Conservation (phyloP, 2,797 vertebrate genomes). For the Sparidentex hasta region DNA sequence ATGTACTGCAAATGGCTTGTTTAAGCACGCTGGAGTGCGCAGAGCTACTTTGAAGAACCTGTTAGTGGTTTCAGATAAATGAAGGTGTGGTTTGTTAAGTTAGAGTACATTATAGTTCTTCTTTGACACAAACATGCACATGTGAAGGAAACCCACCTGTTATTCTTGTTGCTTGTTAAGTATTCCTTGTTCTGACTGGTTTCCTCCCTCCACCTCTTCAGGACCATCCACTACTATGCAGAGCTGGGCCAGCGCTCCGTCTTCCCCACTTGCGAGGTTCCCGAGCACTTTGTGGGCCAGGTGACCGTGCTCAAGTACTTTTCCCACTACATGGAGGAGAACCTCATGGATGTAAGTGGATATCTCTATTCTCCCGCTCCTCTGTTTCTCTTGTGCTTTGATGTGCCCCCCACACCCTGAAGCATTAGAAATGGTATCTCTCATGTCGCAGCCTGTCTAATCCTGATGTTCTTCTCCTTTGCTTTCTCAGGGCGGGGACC, state of each 20-base stretch:
- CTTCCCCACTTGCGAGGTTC: slow-evolving; percentile 92
- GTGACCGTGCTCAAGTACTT: slow-evolving; percentile 99
- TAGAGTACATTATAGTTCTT: neutral
- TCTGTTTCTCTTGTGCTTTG: slow-evolving; percentile 9
- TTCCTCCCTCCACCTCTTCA: slow-evolving; percentile 61
- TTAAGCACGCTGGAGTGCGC: slow-evolving; percentile 15
- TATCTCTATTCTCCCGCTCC: slow-evolving; percentile 1
- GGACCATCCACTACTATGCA: slow-evolving; percentile 97
- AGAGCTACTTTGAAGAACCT: slow-evolving; percentile 1
- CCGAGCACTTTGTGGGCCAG: slow-evolving; percentile 96
- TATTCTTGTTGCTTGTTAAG: no score
- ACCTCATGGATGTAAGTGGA: slow-evolving; percentile 98
- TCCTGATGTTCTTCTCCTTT: slow-evolving; percentile 44
- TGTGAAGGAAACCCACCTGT: no score
- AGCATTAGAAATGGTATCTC: slow-evolving; percentile 24
- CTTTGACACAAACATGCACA: neutral
- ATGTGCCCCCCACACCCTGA: slow-evolving; percentile 27
- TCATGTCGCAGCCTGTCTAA: slow-evolving; percentile 62
- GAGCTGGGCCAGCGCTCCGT: slow-evolving; percentile 95
- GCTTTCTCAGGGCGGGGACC: slow-evolving; percentile 91
- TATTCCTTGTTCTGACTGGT: slow-evolving; percentile 18
- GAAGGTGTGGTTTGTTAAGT: neutral
- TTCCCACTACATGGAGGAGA: slow-evolving; percentile 99
- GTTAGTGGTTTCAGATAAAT: neutral
- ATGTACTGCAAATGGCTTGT: slow-evolving; percentile 41